A percentile compares a stretch with the other conserved stretches of the same genome.
Evolutionary conservation across 2,888 invertebrate genomes (phyloP).

Genomic region (Eledona agricola): DNA sequence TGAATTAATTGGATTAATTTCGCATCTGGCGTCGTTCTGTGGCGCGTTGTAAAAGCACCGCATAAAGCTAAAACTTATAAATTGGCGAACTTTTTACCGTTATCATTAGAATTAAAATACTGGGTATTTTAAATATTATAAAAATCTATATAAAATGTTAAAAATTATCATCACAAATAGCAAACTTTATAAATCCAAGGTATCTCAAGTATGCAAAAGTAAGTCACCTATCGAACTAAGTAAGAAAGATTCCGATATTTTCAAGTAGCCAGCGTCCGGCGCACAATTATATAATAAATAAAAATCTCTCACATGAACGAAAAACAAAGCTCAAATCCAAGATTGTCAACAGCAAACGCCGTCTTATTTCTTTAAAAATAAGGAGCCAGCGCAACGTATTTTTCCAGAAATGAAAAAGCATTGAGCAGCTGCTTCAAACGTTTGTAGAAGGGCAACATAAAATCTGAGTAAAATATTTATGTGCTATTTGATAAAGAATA

Average conservation of each 20-base stretch:
- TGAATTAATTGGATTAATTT: slow-evolving; percentile 12
- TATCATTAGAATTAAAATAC: slow-evolving; percentile 52
- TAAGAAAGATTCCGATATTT: slow-evolving; percentile 21
- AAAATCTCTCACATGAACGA: slow-evolving; percentile 11
- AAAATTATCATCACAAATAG: slow-evolving; percentile 59
- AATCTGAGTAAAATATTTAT: slow-evolving; percentile 25
- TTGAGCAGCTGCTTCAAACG: not conserved
- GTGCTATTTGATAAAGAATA: slow-evolving; percentile 19
- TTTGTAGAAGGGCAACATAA: slow-evolving; percentile 11
- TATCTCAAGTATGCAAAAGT: slow-evolving; percentile 35
- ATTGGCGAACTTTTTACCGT: slow-evolving; percentile 43
- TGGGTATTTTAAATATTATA: slow-evolving; percentile 56
- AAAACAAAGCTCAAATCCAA: slow-evolving; percentile 6
- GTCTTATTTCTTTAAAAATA: no score
- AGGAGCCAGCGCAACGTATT: no score
- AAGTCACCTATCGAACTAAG: slow-evolving; percentile 30
- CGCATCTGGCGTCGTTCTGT: not conserved
- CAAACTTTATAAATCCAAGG: slow-evolving; percentile 50
- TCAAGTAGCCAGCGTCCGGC: no score
- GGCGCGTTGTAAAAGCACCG: slow-evolving; percentile 45
- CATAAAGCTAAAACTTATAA: slow-evolving; percentile 45
- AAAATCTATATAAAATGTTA: slow-evolving; percentile 56
- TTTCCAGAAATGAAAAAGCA: not conserved
- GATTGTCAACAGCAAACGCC: no score
- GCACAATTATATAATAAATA: slow-evolving; percentile 17